Conservation (phyloP, 2,888 invertebrate genomes). For the Acleris literana region DNA sequence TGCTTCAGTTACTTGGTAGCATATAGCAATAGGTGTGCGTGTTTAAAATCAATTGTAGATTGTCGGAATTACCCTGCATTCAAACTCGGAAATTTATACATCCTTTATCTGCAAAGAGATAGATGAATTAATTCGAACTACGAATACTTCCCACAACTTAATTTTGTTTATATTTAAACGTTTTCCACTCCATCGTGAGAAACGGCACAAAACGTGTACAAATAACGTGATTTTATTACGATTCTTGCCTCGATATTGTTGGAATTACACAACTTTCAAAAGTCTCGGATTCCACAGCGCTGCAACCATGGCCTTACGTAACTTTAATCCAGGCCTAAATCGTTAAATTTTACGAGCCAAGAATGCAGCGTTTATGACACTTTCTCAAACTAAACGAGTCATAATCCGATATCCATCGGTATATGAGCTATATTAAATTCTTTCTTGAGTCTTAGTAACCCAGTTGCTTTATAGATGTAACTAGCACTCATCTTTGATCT, state of each 20-base stretch:
- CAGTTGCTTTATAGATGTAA: not conserved
- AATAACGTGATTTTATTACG: constrained; percentile 6
- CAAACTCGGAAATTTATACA: too few species aligned
- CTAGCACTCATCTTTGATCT: too few species aligned
- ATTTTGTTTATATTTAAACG: too few species aligned
- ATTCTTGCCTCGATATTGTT: constrained; percentile 17
- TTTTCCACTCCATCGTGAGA: not conserved
- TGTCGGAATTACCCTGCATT: too few species aligned
- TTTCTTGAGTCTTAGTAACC: constrained; percentile 10
- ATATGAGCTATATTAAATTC: constrained; percentile 22
- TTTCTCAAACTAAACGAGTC: constrained; percentile 27
- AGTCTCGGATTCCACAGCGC: constrained; percentile 26
- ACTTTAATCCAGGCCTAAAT: constrained; percentile 36
- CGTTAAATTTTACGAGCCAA: constrained; percentile 33
- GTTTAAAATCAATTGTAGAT: too few species aligned
- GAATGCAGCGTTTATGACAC: constrained; percentile 33
- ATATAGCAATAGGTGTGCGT: too few species aligned
- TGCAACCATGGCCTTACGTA: constrained; percentile 27
- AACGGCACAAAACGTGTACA: constrained; percentile 2
- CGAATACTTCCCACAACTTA: too few species aligned
- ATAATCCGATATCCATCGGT: constrained; percentile 21
- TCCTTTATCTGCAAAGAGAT: too few species aligned
- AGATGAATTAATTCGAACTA: too few species aligned
- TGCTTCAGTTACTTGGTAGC: too few species aligned
- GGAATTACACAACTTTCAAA: constrained; percentile 33